Evolutionary conservation across 2,888 invertebrate species (phyloP).

Genomic region (Drosophila suboccidentalis): DNA sequence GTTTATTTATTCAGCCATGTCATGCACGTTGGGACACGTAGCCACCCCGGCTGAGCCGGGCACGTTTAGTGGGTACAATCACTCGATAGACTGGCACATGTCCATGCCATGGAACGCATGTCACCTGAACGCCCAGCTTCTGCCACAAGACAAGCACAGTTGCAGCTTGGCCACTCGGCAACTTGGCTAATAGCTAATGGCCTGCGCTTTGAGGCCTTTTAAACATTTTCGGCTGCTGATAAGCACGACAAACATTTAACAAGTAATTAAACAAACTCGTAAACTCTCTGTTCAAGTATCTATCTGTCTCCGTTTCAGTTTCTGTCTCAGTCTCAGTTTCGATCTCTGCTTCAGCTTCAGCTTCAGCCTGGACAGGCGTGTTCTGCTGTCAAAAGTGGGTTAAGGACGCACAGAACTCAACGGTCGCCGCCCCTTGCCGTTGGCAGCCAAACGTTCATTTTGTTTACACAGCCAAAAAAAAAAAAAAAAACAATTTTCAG

Average conservation of each 20-base stretch:
- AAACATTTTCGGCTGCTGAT: conserved; percentile 63
- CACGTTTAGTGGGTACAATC: conserved; percentile 66
- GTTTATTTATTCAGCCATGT: conserved; percentile 26
- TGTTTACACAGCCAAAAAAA: conserved; percentile 9
- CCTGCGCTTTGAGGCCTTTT: conserved; percentile 40
- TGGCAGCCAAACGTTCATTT: conserved; percentile 58
- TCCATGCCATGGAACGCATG: conserved; percentile 44
- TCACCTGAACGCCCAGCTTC: conserved; percentile 41
- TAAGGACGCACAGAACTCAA: conserved; percentile 74
- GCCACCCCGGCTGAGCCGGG: conserved; percentile 34
- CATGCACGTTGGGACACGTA: conserved; percentile 47
- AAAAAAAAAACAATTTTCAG: no score
- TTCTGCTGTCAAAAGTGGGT: conserved; percentile 62
- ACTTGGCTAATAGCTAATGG: conserved; percentile 58
- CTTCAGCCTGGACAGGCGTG: conserved; percentile 48
- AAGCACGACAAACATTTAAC: conserved; percentile 77
- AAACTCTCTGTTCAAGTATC: conserved; percentile 42
- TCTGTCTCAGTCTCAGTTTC: conserved; percentile 17
- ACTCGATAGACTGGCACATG: conserved; percentile 49
- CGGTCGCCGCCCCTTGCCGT: conserved; percentile 67
- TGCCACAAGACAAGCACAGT: not conserved
- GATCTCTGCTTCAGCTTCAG: conserved; percentile 30
- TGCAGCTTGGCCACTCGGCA: not conserved
- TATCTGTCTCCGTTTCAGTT: conserved; percentile 27
- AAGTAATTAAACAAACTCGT: conserved; percentile 76